Evolutionary conservation across 1,140 invertebrate species (phyloP).

Genomic region (Eupeodes corollae): DNA sequence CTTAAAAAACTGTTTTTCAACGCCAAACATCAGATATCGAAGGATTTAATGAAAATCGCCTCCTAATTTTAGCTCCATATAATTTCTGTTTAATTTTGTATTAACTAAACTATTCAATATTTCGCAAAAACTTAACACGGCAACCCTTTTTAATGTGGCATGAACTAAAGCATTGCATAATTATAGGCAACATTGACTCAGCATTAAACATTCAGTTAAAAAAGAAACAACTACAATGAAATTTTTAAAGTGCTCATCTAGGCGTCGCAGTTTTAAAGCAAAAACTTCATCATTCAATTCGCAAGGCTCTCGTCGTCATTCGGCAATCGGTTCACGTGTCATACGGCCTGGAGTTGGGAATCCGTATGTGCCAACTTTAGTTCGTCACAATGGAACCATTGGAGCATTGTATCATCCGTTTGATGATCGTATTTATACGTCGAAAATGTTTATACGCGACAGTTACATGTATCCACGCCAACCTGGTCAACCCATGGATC

Average conservation of each 20-base stretch:
- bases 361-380: slow-evolving; percentile 27
- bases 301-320: too few species aligned
- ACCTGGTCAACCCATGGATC: slow-evolving; percentile 32
- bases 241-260: slow-evolving; percentile 23
- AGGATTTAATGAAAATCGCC: too few species aligned
- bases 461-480: slow-evolving; percentile 34
- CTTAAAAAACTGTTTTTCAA: too few species aligned
- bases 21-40: too few species aligned
- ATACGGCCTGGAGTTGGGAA: slow-evolving; percentile 13
- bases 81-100: too few species aligned
- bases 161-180: slow-evolving; percentile 5
- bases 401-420: slow-evolving; percentile 26
- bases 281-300: slow-evolving; percentile 8
- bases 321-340: neutral
- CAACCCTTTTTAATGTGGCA: slow-evolving; percentile 3
- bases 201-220: neutral
- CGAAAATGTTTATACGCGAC: slow-evolving; percentile 32
- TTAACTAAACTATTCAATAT: too few species aligned
- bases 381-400: slow-evolving; percentile 31
- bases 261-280: slow-evolving; percentile 30
- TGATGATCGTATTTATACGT: slow-evolving; percentile 30
- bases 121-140: too few species aligned
- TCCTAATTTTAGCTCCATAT: too few species aligned
- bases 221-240: slow-evolving; percentile 5
- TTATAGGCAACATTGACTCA: slow-evolving; percentile 1